These are phyloP conservation scores for Tychaedon coryphoeus DNA, from an alignment of 2,113 vertebrate species.

Conservation along the genomic window DNA sequence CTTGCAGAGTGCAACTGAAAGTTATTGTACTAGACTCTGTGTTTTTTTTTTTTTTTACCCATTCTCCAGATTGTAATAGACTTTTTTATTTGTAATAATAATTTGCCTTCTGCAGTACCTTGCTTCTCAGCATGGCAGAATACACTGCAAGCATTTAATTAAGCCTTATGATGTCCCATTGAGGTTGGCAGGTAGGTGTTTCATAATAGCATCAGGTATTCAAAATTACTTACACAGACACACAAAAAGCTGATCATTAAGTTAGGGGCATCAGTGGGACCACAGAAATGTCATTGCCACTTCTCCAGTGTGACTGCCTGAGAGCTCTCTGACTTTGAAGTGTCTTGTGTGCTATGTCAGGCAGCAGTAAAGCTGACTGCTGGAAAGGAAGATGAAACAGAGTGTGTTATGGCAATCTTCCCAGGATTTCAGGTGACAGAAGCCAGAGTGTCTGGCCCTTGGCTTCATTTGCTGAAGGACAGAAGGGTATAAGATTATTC, in stretches of 20 bases:
- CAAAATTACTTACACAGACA: neutral
- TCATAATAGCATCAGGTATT: neutral
- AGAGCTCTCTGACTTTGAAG: neutral
- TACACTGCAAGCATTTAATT: slow-evolving; percentile 25
- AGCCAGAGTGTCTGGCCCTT: neutral
- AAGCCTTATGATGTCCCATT: neutral
- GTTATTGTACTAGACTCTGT: neutral
- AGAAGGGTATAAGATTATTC: neutral
- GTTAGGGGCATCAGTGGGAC: neutral
- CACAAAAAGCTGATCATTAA: neutral
- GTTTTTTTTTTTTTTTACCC: neutral
- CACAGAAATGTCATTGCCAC: neutral
- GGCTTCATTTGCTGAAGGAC: neutral
- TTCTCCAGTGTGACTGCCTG: neutral
- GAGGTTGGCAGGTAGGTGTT: neutral
- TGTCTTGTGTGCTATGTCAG: neutral
- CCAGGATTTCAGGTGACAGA: slow-evolving; percentile 14
- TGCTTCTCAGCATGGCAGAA: neutral
- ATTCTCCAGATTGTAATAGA: neutral
- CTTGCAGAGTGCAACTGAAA: neutral
- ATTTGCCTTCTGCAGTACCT: neutral
- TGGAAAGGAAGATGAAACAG: neutral
- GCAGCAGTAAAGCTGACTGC: neutral
- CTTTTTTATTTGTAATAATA: neutral
- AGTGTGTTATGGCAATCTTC: slow-evolving; percentile 14